These are phyloP conservation scores for Tiliacea citrago DNA, from an alignment of 2,888 invertebrate species.

Conservation along the genomic window DNA sequence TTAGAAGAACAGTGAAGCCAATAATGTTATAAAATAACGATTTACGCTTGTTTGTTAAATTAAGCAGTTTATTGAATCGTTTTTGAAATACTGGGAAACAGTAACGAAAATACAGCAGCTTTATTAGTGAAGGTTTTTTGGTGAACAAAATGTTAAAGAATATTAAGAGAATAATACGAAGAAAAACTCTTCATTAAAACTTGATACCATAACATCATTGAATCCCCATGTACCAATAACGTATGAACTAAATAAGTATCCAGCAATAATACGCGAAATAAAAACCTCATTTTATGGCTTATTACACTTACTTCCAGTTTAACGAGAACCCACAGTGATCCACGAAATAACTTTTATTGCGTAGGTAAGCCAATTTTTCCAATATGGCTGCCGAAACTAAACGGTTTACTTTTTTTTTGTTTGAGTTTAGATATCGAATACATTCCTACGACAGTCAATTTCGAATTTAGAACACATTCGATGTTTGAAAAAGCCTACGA, in stretches of 20 bases:
- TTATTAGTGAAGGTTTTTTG: not conserved
- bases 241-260: constrained; percentile 37
- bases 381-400: constrained; percentile 54
- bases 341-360: constrained; percentile 61
- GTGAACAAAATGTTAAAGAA: not conserved
- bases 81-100: constrained; percentile 22
- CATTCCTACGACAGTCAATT: constrained; percentile 58
- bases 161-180: not conserved
- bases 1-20: constrained; percentile 48
- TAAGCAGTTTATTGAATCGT: constrained; percentile 42
- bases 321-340: constrained; percentile 55
- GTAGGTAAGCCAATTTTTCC: constrained; percentile 60
- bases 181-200: not conserved
- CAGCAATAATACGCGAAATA: constrained; percentile 55
- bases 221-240: constrained; percentile 32
- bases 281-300: constrained; percentile 59
- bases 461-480: constrained; percentile 71
- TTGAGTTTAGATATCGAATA: constrained; percentile 58
- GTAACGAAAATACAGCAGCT: constrained; percentile 22
- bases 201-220: constrained; percentile 7
- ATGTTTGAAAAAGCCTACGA: constrained; percentile 75
- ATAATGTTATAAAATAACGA: constrained; percentile 56
- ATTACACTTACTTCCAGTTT: constrained; percentile 60
- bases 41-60: constrained; percentile 48
- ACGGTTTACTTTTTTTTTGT: constrained; percentile 52